phyloP scores from a whole-genome alignment of 2,797 vertebrate species.

The Fistularia tabacaria region DNA sequence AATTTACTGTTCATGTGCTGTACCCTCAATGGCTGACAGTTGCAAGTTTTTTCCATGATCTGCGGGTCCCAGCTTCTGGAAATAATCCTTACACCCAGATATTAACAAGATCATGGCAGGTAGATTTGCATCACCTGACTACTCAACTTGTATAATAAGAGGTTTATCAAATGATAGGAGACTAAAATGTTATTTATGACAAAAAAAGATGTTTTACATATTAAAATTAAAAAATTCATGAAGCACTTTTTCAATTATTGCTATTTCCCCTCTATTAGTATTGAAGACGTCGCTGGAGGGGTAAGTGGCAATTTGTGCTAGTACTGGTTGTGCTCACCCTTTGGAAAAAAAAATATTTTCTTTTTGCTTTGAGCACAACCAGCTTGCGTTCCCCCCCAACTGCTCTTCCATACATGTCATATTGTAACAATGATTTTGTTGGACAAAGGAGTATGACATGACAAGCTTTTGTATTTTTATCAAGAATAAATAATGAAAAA shows the following conservation, averaged over 20 bases:
- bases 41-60: slow-evolving; percentile 33
- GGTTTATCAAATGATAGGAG: slow-evolving; percentile 62
- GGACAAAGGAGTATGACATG: slow-evolving; percentile 54
- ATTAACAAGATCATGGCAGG: slow-evolving; percentile 35
- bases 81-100: slow-evolving; percentile 30
- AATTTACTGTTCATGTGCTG: slow-evolving; percentile 40
- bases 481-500: slow-evolving; percentile 44
- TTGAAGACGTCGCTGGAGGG: slow-evolving; percentile 41
- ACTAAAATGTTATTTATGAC: slow-evolving; percentile 72
- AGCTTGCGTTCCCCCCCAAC: slow-evolving; percentile 29
- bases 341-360: slow-evolving; percentile 10
- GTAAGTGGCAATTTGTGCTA: slow-evolving; percentile 12
- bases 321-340: slow-evolving; percentile 32
- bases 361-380: slow-evolving; percentile 33
- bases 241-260: slow-evolving; percentile 74
- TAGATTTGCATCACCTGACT: slow-evolving; percentile 62
- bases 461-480: slow-evolving; percentile 54
- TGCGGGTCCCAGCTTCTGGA: slow-evolving; percentile 27
- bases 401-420: slow-evolving; percentile 35
- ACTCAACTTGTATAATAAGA: slow-evolving; percentile 73
- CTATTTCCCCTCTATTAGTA: slow-evolving; percentile 53
- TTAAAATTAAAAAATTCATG: slow-evolving; percentile 69
- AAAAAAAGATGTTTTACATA: slow-evolving; percentile 69
- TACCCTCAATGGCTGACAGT: slow-evolving; percentile 22
- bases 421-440: slow-evolving; percentile 12